A percentile compares a stretch with the other conserved stretches of the same genome.
These are phyloP conservation scores for Pangasius larnaudii DNA, from an alignment of 2,797 vertebrate species.

Conservation along the genomic window DNA sequence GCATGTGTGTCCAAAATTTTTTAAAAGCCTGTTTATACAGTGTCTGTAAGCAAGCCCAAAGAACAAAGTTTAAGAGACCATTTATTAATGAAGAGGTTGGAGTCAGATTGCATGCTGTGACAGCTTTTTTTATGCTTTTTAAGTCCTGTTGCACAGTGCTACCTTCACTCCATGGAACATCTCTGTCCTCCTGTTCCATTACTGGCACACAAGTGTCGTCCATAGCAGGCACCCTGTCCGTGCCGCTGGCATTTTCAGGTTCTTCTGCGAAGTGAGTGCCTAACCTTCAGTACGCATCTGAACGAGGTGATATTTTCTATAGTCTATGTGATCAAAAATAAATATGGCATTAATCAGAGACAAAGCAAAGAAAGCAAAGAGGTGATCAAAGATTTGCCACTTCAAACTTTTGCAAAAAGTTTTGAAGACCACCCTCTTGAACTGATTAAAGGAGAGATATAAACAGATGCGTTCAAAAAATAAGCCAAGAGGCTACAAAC, in stretches of 20 bases:
- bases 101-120: slow-evolving; percentile 5
- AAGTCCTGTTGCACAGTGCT: not conserved
- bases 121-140: not conserved
- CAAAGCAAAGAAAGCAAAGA: slow-evolving; percentile 39
- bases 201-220: not conserved
- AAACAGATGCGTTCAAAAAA: slow-evolving; percentile 15
- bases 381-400: slow-evolving; percentile 52
- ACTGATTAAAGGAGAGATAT: slow-evolving; percentile 21
- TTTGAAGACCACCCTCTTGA: slow-evolving; percentile 13
- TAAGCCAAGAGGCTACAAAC: not conserved
- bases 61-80: not conserved
- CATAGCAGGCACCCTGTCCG: too few species aligned
- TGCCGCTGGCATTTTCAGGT: too few species aligned
- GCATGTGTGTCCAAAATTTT: not conserved
- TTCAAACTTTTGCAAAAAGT: slow-evolving; percentile 51
- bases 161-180: too few species aligned
- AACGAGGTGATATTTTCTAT: slow-evolving; percentile 27
- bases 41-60: not conserved
- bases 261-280: not conserved
- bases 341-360: slow-evolving; percentile 49
- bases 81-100: slow-evolving; percentile 38
- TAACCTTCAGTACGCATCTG: slow-evolving; percentile 37
- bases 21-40: not conserved
- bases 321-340: slow-evolving; percentile 48
- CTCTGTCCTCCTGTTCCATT: not conserved